These are phyloP conservation scores for Atopsyche davidsoni DNA, from an alignment of 1,140 invertebrate species.

Conservation along the genomic window DNA sequence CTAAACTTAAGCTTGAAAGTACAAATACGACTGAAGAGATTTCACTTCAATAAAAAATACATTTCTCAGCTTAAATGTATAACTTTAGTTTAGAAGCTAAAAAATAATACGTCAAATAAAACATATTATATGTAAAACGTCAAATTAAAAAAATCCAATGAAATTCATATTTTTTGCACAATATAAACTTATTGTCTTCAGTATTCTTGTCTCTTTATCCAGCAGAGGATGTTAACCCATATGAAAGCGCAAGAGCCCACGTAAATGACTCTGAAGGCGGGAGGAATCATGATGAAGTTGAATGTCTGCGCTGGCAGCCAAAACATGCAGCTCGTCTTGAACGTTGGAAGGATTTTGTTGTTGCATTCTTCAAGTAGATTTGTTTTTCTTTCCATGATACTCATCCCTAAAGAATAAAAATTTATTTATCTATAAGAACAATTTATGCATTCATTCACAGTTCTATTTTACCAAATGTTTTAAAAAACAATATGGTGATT, in stretches of 20 bases:
- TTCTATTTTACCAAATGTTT: no score
- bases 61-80: no score
- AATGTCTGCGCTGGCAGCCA: slow-evolving; percentile 72
- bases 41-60: background rate
- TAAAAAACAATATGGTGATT: no score
- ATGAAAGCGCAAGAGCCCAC: slow-evolving; percentile 64
- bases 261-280: slow-evolving; percentile 62
- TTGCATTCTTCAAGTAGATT: slow-evolving; percentile 63
- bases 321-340: slow-evolving; percentile 65
- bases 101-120: background rate
- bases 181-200: background rate
- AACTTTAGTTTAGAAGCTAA: no score
- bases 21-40: background rate
- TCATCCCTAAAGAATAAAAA: slow-evolving; percentile 56
- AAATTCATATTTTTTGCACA: slow-evolving; percentile 3
- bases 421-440: background rate
- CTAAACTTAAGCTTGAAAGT: background rate
- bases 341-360: slow-evolving; percentile 67
- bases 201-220: slow-evolving; percentile 57
- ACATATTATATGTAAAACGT: background rate
- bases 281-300: slow-evolving; percentile 65
- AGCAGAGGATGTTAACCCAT: slow-evolving; percentile 74
- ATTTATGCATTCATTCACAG: background rate
- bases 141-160: slow-evolving; percentile 6
- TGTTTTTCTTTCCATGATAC: slow-evolving; percentile 60